These are phyloP conservation scores for Diabrotica undecimpunctata DNA, from an alignment of 1,140 invertebrate genomes.

Conservation along the genomic window DNA sequence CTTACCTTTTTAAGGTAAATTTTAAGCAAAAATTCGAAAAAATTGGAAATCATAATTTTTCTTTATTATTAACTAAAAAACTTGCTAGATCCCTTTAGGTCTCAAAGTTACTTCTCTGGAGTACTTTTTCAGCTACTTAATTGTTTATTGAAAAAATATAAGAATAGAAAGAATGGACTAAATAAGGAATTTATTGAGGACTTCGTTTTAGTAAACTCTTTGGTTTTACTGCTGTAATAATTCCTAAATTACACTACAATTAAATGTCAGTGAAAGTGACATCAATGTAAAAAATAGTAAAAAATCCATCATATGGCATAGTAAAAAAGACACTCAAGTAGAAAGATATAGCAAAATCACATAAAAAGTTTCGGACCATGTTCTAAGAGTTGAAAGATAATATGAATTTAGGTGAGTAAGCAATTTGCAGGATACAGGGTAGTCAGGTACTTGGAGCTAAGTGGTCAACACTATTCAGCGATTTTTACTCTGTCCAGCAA, in stretches of 20 bases:
- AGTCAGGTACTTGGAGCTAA: constrained; percentile 42
- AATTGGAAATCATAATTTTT: no score
- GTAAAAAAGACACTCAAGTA: not conserved
- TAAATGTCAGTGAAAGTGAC: constrained; percentile 2
- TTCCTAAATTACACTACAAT: not conserved
- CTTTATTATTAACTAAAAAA: no score
- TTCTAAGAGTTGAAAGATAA: constrained; percentile 8
- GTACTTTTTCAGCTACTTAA: no score
- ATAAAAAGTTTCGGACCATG: constrained; percentile 32
- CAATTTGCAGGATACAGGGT: constrained; percentile 22
- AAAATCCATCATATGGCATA: constrained; percentile 3
- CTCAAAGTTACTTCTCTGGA: no score
- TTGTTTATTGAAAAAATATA: no score
- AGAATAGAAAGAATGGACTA: no score
- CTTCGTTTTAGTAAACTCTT: no score
- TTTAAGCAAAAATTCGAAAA: no score
- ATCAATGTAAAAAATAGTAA: not conserved
- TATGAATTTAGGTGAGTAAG: constrained; percentile 15
- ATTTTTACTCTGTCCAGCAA: constrained; percentile 19
- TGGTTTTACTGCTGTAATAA: no score
- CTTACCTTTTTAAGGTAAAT: no score
- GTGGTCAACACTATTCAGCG: constrained; percentile 19
- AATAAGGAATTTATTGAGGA: no score
- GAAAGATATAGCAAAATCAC: constrained; percentile 12
- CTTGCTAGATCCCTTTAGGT: no score